Evolutionary conservation across 2,797 vertebrate species (phyloP).

Genomic region (Cynopterus sphinx): DNA sequence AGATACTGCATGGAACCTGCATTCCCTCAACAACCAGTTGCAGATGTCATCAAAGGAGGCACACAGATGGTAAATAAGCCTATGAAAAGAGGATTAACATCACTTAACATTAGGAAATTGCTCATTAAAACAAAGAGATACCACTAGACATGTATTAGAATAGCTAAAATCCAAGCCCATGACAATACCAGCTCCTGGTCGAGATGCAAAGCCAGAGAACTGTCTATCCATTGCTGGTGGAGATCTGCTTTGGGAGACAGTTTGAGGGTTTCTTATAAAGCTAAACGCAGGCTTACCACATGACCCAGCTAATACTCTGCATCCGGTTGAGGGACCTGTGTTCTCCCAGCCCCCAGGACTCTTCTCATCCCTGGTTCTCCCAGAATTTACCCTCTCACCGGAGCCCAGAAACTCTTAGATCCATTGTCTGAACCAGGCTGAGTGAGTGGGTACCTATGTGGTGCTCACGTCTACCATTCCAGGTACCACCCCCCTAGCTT

Average conservation of each 20-base stretch:
- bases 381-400: background rate
- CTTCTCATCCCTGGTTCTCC: background rate
- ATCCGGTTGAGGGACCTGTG: background rate
- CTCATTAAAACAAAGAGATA: background rate
- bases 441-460: background rate
- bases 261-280: background rate
- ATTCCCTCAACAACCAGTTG: background rate
- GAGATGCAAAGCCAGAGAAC: background rate
- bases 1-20: background rate
- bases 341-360: background rate
- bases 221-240: background rate
- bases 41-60: background rate
- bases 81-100: background rate
- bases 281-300: background rate
- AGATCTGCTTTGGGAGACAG: background rate
- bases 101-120: background rate
- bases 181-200: background rate
- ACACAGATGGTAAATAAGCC: background rate
- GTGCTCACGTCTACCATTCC: rapidly evolving
- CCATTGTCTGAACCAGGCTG: background rate
- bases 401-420: background rate
- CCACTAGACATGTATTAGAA: background rate
- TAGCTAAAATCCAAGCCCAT: background rate
- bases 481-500: rapidly evolving
- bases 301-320: background rate